Percentiles rank a stretch among this genome's conserved stretches.
Evolutionary conservation across 2,888 invertebrate species (phyloP).

Genomic region (Drosophila picticornis): DNA sequence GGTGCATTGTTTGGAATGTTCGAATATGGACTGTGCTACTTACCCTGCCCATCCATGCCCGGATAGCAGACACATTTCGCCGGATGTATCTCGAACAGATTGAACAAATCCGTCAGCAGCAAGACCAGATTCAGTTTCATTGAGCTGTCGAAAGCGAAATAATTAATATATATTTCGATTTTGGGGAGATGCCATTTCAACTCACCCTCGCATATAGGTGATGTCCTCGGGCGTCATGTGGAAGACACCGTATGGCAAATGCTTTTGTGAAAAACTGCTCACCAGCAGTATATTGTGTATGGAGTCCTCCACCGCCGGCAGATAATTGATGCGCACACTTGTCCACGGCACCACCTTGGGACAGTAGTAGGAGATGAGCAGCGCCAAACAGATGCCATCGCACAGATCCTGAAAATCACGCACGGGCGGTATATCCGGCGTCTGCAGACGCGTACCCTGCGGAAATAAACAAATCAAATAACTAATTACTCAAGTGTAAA

Average conservation of each 20-base stretch:
- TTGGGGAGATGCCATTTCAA: conserved; percentile 24
- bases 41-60: conserved; percentile 87
- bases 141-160: conserved; percentile 87
- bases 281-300: conserved; percentile 96
- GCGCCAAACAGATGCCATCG: conserved; percentile 95
- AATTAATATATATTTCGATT: background rate
- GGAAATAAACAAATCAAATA: background rate
- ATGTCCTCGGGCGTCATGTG: conserved; percentile 98
- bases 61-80: conserved; percentile 94
- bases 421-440: conserved; percentile 89
- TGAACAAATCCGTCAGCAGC: conserved; percentile 97
- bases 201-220: conserved; percentile 95
- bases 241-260: conserved; percentile 95
- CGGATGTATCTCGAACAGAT: conserved; percentile 96
- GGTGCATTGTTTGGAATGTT: conserved; percentile 59
- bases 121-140: conserved; percentile 96
- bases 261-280: conserved; percentile 93
- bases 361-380: conserved; percentile 96
- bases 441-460: conserved; percentile 87
- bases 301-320: conserved; percentile 89
- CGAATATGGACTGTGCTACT: conserved; percentile 39
- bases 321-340: conserved; percentile 87
- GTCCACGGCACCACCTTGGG: conserved; percentile 91
- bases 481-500: background rate
- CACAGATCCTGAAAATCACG: conserved; percentile 94